Base-by-base conservation (phyloP, 1,140 invertebrate species). In the Melanaphis sacchari region DNA sequence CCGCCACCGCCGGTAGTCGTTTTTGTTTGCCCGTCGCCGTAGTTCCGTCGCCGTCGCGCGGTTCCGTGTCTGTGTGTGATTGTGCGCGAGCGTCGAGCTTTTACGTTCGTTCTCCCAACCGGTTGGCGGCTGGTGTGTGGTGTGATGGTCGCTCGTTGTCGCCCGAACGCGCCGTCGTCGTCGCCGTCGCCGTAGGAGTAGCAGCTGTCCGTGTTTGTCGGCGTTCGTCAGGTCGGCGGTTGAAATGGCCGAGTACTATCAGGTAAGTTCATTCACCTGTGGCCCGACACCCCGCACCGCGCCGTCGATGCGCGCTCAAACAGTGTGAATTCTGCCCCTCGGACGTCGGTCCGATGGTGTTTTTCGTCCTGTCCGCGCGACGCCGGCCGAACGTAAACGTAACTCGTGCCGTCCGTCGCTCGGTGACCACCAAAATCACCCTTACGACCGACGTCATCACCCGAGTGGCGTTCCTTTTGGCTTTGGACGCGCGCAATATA, bases 231-330 rank as follows among this genome's bases (percentile, higher is more conserved):
- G 88, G 22, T 52, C 43, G 43, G 43, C n/a, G 38, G 90, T 41
- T 49, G 81, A 92, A 52, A 89, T 92, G 91, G 91, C 91, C 66
- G 91, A 92, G 66, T 92, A 92, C 26, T 92, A 92, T 92, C 91
- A 92, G 91, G 91, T 92, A 82, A 92, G 91, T 92, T 92, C 91
- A 92, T 92, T 92, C 76, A 92, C 91, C 91, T 92, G 88, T 40
- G 49, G 31, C n/a, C 22, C 38, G 38, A 38, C 11, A 22, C 36
- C n/a, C 88, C 88, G 87, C 46, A 8, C 15, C 46, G 36, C 43
- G 1, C 24, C 41, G 26, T 43, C 41, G 24, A 85, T 41, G 31
- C 40, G 31, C 38, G 9, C 40, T 36, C 21, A 54, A 89, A 54
- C 22, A 9, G 15, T 49, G 18, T 49, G 18, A 49, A 52, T 88